Percentiles rank a stretch among this genome's conserved stretches.
Evolutionary conservation across 2,888 invertebrate species (phyloP).

Genomic region (Elysia crispata): DNA sequence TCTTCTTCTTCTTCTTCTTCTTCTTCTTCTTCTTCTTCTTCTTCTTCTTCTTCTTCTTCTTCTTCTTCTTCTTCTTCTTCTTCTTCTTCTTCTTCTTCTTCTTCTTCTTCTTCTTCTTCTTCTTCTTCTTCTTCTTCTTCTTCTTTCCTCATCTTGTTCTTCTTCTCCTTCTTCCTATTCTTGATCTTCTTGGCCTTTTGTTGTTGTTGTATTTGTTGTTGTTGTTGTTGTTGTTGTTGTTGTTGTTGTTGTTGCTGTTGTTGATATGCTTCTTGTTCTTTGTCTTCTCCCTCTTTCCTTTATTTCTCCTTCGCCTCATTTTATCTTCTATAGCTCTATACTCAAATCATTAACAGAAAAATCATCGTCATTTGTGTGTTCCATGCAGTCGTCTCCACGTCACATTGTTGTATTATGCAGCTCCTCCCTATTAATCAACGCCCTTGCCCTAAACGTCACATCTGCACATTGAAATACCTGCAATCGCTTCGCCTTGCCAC

Average conservation of each 20-base stretch:
- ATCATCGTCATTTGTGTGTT: no score
- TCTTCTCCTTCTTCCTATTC: slow-evolving; percentile 18
- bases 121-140: slow-evolving; percentile 33
- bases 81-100: not conserved
- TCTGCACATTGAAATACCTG: not conserved
- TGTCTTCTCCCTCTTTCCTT: slow-evolving; percentile 27
- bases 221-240: not conserved
- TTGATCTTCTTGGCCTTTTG: not conserved
- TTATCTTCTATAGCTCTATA: slow-evolving; percentile 2
- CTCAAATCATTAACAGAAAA: no score
- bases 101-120: slow-evolving; percentile 6
- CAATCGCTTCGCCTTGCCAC: no score
- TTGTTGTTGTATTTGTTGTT: not conserved
- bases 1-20: not conserved
- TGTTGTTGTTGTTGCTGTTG: not conserved
- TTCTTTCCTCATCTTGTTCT: slow-evolving; percentile 12
- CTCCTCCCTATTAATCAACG: slow-evolving; percentile 24
- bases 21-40: not conserved
- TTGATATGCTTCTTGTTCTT: slow-evolving; percentile 25
- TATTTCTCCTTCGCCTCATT: slow-evolving; percentile 6
- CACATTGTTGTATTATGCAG: not conserved
- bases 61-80: no score
- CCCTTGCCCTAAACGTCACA: not conserved
- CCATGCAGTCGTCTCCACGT: no score
- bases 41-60: not conserved